Base-by-base conservation (phyloP, 2,888 invertebrate species). In the Papilio gigon region DNA sequence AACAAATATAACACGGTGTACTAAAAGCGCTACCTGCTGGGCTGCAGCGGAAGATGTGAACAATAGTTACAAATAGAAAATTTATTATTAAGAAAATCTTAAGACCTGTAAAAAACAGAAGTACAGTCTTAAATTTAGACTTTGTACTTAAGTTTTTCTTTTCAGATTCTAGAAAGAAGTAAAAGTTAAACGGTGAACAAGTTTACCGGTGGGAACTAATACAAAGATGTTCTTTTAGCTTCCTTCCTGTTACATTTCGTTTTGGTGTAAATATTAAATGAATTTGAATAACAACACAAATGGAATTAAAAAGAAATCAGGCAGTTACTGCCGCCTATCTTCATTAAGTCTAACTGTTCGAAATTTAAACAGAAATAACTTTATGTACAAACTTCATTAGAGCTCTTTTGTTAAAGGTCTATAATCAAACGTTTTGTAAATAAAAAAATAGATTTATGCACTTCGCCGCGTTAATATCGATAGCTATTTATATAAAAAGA, bases 91-190 rank as follows among this genome's bases (percentile, higher is more conserved):
- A n/a, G 27, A 14, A 35, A 30, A 59, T 59, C 20, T 59, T 59
- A 11, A 58, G 6, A 14, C n/a, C n/a, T 33, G 11, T 33, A 22
- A 20, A 9, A 30, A 53, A n/a, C 53, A 30, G n/a, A 30, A 30
- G 53, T 17, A 30, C 17, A 53, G 9, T 53, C 22, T 53, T 53
- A 30, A 53, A 53, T 17, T 6, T 53, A 30, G 30, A 53, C 53
- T 30, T 53, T 30, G 9, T 3, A 9, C 30, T 53, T 53, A 30
- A n/a, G 27, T n/a, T 53, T 53, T 53, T 53, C n/a, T 53, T 30
- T n/a, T 53, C 53, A 53, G 53, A n/a, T 53, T 53, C 27, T 53
- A 53, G n/a, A 30, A 53, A n/a, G 8, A 30, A n/a, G 27, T 53
- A 53, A 53, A 53, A 30, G n/a, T 27, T 30, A 30, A n/a, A 30